Base-by-base conservation (phyloP, 2,113 vertebrate genomes). In the Larimichthys crocea region DNA sequence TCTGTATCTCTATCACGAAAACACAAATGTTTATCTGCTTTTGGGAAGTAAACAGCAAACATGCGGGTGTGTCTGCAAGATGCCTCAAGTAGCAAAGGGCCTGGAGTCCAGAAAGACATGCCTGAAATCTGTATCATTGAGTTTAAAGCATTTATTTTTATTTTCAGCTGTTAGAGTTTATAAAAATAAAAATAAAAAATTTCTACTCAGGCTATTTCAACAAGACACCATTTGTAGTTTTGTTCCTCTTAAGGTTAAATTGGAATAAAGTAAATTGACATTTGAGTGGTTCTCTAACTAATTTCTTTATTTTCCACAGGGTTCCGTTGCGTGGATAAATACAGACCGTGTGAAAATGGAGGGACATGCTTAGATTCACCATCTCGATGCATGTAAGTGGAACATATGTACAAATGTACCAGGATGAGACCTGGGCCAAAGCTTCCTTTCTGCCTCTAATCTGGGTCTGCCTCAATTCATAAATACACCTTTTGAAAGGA, bases 341-440 rank as follows among this genome's bases (percentile, higher is more conserved):
- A 92, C 84, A 94, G 80, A 82, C 91, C 94, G 16, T 96, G 95
- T 91, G 94, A 95, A 87, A 95, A 96, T 86, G 95, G 94, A 91
- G 95, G 94, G 84, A 95, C 93, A 74, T 96, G 95, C 88, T 82
- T 93, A 83, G 94, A 95, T 73, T 94, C 94, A 68, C 70, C 91
- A 4, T 82, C 83, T 46, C 87, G 84, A 87, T 96, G 95, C 95
- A 92, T 95, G 95, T 96, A 95, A 96, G 95, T 95, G 26, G 10
- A 83, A 77, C 53, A 66, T 46, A 14, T 60, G 44, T 56, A 11
- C 52, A 68, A 31, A 76, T 81, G 62, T 89, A 19, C 40, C 10
- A 42, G 50, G 24, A 67, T 72, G 14, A 63, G 6, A 31, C 52
- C 11, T 10, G 42, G n/a, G 31, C 11, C 15, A 15, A 48, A 20